These are phyloP conservation scores for Pygocentrus nattereri DNA, from an alignment of 2,797 vertebrate genomes.

Conservation along the genomic window DNA sequence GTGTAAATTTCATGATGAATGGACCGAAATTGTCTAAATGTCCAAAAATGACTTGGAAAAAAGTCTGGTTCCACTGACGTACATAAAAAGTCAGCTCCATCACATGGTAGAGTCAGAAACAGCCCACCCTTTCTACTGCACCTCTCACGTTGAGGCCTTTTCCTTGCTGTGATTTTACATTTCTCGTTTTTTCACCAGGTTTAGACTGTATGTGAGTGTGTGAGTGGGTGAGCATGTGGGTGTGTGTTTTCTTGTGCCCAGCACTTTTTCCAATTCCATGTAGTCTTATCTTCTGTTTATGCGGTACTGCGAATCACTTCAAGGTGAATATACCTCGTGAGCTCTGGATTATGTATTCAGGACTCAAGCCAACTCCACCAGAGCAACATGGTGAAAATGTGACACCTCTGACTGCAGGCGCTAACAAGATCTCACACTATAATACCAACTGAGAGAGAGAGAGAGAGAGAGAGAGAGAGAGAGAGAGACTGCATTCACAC, in stretches of 20 bases:
- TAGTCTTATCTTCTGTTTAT: neutral
- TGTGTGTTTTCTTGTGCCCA: conserved; percentile 46
- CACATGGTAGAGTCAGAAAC: neutral
- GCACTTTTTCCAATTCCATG: neutral
- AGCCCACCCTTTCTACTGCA: neutral
- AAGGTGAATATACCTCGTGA: neutral
- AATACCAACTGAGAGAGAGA: neutral
- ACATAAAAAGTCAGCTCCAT: too few relatives aligned
- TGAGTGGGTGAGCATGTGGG: conserved; percentile 38
- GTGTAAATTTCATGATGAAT: too few relatives aligned
- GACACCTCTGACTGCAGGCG: neutral
- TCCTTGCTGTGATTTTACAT: neutral
- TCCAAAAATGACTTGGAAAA: too few relatives aligned
- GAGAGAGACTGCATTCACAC: neutral
- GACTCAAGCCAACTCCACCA: neutral
- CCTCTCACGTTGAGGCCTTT: neutral
- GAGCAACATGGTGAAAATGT: conserved; percentile 4
- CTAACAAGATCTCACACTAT: conserved; percentile 10
- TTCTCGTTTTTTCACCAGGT: neutral
- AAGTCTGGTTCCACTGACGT: too few relatives aligned
- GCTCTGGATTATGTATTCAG: neutral
- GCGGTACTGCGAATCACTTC: neutral
- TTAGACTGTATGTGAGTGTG: neutral
- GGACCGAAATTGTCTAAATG: too few relatives aligned
- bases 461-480: too few relatives aligned